phyloP scores from a whole-genome alignment of 2,113 vertebrate species.

The Saguinus midas region DNA sequence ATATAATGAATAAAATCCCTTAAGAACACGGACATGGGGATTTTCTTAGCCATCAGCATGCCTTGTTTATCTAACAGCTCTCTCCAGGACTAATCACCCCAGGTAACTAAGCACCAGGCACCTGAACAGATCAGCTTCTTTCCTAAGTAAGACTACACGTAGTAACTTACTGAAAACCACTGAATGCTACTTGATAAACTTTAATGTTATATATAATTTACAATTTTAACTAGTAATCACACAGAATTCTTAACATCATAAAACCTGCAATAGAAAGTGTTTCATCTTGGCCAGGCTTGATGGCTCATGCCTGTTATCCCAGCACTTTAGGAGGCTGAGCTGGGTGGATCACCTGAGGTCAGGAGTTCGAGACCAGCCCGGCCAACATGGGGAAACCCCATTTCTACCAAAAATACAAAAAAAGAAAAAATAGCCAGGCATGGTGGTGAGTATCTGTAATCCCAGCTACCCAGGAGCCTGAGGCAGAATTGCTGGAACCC shows the following conservation, averaged over 20 bases:
- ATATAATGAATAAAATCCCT: background rate
- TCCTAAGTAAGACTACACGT: background rate
- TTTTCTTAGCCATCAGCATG: background rate
- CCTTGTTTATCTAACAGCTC: background rate
- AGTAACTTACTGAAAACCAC: background rate
- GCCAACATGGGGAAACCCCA: too few species aligned
- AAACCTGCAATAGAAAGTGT: background rate
- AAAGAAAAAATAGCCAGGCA: too few species aligned
- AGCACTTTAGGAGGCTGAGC: too few species aligned
- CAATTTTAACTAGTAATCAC: conserved; percentile 6
- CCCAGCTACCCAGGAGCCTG: too few species aligned
- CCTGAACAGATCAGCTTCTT: background rate
- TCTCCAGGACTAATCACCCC: background rate
- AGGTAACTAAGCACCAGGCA: background rate
- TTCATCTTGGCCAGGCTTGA: background rate
- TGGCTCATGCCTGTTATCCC: too few species aligned
- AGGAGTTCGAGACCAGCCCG: too few species aligned
- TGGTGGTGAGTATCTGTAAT: too few species aligned
- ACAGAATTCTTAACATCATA: background rate
- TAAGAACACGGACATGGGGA: background rate
- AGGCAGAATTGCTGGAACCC: too few species aligned
- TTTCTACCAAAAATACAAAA: too few species aligned
- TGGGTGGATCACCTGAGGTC: too few species aligned
- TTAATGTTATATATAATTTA: background rate
- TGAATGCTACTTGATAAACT: background rate